phyloP scores from a whole-genome alignment of 1,140 invertebrate genomes.

The Solenopsis fugax region DNA sequence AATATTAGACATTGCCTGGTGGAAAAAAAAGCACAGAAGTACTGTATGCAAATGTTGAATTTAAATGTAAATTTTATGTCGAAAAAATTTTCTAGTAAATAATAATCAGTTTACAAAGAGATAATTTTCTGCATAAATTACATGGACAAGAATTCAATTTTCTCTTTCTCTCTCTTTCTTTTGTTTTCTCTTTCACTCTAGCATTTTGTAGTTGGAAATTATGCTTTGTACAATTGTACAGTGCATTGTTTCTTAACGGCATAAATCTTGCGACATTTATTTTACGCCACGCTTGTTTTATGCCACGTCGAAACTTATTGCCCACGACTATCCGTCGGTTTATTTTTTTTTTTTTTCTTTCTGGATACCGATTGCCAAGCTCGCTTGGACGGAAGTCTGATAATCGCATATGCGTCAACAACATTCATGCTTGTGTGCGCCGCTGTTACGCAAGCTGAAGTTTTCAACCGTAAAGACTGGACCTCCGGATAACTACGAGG shows the following conservation, averaged over 20 bases:
- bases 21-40: neutral
- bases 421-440: conserved; percentile 56
- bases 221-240: neutral
- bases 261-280: conserved; percentile 12
- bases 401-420: conserved; percentile 71
- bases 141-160: neutral
- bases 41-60: neutral
- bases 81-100: neutral
- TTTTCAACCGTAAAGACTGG: conserved; percentile 57
- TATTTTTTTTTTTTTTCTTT: conserved; percentile 38
- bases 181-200: neutral
- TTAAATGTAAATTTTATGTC: conserved; percentile 21
- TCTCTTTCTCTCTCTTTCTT: neutral
- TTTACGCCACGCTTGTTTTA: neutral
- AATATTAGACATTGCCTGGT: conserved; percentile 24
- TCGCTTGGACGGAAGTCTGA: conserved; percentile 68
- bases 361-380: conserved; percentile 48
- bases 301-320: conserved; percentile 33
- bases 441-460: conserved; percentile 62
- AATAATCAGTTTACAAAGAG: neutral
- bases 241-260: neutral
- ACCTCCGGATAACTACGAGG: conserved; percentile 66
- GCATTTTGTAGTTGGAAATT: neutral
- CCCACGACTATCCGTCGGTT: neutral
- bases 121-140: conserved; percentile 12